Base-by-base conservation (phyloP, 2,888 invertebrate species). In the Sepiola atlantica region DNA sequence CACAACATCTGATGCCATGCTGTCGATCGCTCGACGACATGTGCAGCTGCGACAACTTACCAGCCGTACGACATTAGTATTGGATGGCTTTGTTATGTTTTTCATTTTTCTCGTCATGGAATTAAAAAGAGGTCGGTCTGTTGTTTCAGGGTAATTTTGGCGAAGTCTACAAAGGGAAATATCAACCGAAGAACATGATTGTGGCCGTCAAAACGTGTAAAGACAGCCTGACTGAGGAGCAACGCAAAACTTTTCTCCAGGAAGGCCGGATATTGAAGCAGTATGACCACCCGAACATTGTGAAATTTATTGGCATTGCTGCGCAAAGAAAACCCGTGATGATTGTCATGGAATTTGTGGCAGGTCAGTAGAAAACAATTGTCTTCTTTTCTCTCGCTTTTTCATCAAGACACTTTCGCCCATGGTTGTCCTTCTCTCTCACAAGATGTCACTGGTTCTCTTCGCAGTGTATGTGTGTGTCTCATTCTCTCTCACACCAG, bases 251-350 rank as follows among this genome's bases (percentile, higher is more conserved):
- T 96, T 99, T 99, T 97, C 97, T 99, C 77, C 99, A 99, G 97
- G 99, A 99, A 97, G 99, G 99, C 0, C 98, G 99, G 95, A 99
- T 99, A 96, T 98, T 99, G 28, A 99, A 99, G 97, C 99, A 99
- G 97, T 99, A 99, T 97, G 98, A 99, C 97, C 99, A 99, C 97
- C 99, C 99, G 0, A 99, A 99, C 97, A 99, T 99, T 95, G 99
- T 99, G 90, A 98, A 99, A 97, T 98, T 99, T 90, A 99, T 99
- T 96, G 99, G 99, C 55, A 99, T 99, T 96, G 99, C 99, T 96
- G 99, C 99, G 95, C 99, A 99, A 97, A 99, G 99, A 97, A 99
- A 99, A 96, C 99, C 99, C 0, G 99, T 99, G 94, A 99, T 99
- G 99, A 99, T 99, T 96, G 99, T 99, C 61, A 99, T 99, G 99